Percentiles rank a stretch among this genome's conserved stretches.
phyloP scores from a whole-genome alignment of 2,797 vertebrate species.

The Eremophila alpestris region DNA sequence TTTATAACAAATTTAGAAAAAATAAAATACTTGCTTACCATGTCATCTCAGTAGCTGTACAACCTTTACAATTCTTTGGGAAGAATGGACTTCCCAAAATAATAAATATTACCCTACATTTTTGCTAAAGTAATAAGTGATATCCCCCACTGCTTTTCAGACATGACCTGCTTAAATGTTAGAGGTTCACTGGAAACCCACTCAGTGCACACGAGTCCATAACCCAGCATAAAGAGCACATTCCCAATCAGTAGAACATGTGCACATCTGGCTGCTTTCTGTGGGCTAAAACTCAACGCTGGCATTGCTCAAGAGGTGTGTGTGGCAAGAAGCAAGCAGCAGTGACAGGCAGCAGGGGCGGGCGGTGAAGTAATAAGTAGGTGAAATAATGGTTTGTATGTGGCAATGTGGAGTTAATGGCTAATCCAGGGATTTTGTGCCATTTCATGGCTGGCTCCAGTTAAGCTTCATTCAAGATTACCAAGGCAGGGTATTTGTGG shows the following conservation, averaged over 20 bases:
- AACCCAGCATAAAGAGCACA: neutral
- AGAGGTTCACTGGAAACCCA: neutral
- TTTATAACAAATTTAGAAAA: neutral
- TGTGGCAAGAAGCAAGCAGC: conserved; percentile 52
- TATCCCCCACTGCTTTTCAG: neutral
- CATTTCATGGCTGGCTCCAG: neutral
- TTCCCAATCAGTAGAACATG: conserved; percentile 20
- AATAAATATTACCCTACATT: neutral
- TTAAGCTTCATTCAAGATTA: neutral
- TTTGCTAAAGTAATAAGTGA: neutral
- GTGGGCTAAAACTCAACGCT: neutral
- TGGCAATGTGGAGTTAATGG: conserved; percentile 57
- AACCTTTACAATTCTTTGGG: neutral
- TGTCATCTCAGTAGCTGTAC: neutral
- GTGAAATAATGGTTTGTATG: conserved; percentile 42
- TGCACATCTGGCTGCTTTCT: neutral
- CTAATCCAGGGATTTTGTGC: conserved; percentile 42
- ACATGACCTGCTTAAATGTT: neutral
- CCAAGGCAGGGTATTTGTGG: neutral
- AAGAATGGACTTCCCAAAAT: neutral
- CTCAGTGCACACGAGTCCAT: neutral
- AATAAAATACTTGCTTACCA: neutral
- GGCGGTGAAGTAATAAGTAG: conserved; percentile 39
- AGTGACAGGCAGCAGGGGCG: neutral
- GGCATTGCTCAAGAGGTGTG: conserved; percentile 49